A percentile compares a stretch with the other conserved stretches of the same genome.
Conservation (phyloP, 2,888 invertebrate genomes). For the Andricus curvator region DNA sequence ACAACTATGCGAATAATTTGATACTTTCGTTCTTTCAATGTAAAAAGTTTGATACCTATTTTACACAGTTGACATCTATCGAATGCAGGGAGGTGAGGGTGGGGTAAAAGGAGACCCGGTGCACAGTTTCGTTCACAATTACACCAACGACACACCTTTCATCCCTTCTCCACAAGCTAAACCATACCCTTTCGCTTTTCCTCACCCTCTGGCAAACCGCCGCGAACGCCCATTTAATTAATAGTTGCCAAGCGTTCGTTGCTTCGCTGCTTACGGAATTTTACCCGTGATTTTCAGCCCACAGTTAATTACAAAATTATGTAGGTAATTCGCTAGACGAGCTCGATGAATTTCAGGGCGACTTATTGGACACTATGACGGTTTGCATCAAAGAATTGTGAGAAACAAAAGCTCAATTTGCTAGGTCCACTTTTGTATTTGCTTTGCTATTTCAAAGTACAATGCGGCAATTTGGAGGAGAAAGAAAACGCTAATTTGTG, state of each 20-base stretch:
- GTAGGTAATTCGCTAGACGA: slow-evolving; percentile 17
- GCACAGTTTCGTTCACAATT: slow-evolving; percentile 41
- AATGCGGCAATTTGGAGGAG: background rate
- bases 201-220: slow-evolving; percentile 38
- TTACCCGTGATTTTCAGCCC: slow-evolving; percentile 33
- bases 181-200: background rate
- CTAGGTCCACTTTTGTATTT: background rate
- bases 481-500: background rate
- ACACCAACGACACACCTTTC: slow-evolving; percentile 20
- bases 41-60: slow-evolving; percentile 25
- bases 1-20: slow-evolving; percentile 47
- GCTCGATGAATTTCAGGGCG: background rate
- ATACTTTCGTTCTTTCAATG: slow-evolving; percentile 43
- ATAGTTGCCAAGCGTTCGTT: slow-evolving; percentile 43
- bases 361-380: background rate
- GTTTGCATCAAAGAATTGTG: background rate
- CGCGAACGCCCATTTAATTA: slow-evolving; percentile 45
- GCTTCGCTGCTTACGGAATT: slow-evolving; percentile 43
- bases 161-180: background rate
- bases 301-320: slow-evolving; percentile 41
- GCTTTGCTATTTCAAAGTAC: slow-evolving; percentile 4
- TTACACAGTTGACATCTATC: slow-evolving; percentile 3
- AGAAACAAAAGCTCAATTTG: background rate
- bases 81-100: background rate
- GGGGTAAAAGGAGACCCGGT: slow-evolving; percentile 1